These are phyloP conservation scores for Tadarida brasiliensis DNA, from an alignment of 2,797 vertebrate species.

Conservation along the genomic window DNA sequence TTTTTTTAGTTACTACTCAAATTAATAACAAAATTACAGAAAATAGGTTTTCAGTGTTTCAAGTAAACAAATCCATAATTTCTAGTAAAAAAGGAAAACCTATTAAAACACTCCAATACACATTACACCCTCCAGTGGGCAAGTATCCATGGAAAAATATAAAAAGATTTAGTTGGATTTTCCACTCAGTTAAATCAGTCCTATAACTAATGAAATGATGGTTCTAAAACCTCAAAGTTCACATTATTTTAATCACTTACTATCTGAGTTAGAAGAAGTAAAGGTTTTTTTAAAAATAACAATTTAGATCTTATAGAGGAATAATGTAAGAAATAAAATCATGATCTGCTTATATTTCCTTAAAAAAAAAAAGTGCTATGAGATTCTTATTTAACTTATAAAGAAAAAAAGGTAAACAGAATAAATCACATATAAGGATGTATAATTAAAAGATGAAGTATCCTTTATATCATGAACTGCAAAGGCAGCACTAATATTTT, in stretches of 20 bases:
- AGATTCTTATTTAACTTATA: slow-evolving; percentile 45
- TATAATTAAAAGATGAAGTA: slow-evolving; percentile 57
- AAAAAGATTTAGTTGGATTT: slow-evolving; percentile 83
- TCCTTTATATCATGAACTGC: neutral
- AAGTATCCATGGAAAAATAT: slow-evolving; percentile 83
- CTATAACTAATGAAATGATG: slow-evolving; percentile 82
- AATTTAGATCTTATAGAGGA: neutral
- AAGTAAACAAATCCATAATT: slow-evolving; percentile 71
- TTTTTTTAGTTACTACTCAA: slow-evolving; percentile 43
- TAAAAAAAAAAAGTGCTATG: slow-evolving; percentile 49
- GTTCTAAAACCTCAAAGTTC: slow-evolving; percentile 74
- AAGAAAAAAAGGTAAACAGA: slow-evolving; percentile 45
- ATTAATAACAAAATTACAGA: slow-evolving; percentile 43
- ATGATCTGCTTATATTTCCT: slow-evolving; percentile 53
- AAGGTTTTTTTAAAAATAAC: slow-evolving; percentile 37
- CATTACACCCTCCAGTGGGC: slow-evolving; percentile 75
- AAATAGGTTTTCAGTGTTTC: slow-evolving; percentile 29
- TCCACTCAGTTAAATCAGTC: slow-evolving; percentile 84
- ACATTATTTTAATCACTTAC: slow-evolving; percentile 79
- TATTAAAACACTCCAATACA: slow-evolving; percentile 61
- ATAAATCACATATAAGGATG: slow-evolving; percentile 62
- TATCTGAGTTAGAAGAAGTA: slow-evolving; percentile 56
- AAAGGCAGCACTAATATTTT: slow-evolving; percentile 72
- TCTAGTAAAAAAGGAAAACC: slow-evolving; percentile 79
- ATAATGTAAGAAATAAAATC: slow-evolving; percentile 44